Evolutionary conservation across 2,888 invertebrate species (phyloP), one percentile per base, ranked within the genome.

Genomic region (Escarpia spicata): DNA sequence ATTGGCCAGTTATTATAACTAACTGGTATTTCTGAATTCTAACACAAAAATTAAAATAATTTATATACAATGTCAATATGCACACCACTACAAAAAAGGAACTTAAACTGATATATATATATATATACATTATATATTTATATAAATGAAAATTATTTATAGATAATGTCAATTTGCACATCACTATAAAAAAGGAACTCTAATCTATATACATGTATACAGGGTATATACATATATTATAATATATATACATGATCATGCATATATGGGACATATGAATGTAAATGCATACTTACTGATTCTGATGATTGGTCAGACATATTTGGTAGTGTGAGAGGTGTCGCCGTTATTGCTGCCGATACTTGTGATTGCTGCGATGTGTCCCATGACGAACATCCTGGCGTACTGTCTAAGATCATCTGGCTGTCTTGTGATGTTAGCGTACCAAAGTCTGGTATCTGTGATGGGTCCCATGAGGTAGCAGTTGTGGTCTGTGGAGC

Each of bases 351-450:
- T n/a, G 75, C 19, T 75, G 75, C 75, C 6, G 75, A 75, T 26
- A 26, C 75, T 75, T 75, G 75, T 75, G 75, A 75, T 26, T 75
- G 75, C 75, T 75, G 75, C 75, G 75, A 75, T 75, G 75, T 75
- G 75, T 75, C 75, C 75, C 75, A 75, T 75, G n/a, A 19, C 26
- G 75, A 75, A 75, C 75, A 75, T 26, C 75, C 75, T 26, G 75
- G 75, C 2, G 75, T 75, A 75, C 75, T 75, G 75, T 75, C 75
- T n/a, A 75, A 75, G 75, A 75, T 75, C 75, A 75, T 75, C n/a
- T 75, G 75, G 26, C 75, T 75, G 75, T 75, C 75, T 75, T 26
- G 75, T 75, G 75, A n/a, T 6, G 75, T 75, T 26, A 75, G 75
- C 75, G n/a, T 26, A 75, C 75, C 75, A 19, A 75, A 6, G 0